A percentile compares a stretch with the other conserved stretches of the same genome.
phyloP scores from a whole-genome alignment of 2,888 invertebrate species.

The Agriopis leucophaearia region DNA sequence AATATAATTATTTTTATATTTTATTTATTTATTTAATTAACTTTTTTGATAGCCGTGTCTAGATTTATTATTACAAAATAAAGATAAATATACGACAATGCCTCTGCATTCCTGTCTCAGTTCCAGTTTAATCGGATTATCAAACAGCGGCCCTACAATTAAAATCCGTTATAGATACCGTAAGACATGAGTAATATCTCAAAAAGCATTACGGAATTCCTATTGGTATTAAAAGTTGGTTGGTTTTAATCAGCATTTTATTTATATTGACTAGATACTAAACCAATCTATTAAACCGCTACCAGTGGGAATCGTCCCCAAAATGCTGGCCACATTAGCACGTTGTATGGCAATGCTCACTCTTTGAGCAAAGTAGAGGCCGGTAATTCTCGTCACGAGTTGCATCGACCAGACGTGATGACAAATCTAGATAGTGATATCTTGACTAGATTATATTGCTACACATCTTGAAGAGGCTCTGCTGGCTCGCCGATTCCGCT shows the following conservation, averaged over 20 bases:
- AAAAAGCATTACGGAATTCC: slow-evolving; percentile 25
- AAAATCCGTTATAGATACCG: slow-evolving; percentile 44
- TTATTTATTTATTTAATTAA: too few species aligned
- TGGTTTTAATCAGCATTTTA: slow-evolving; percentile 15
- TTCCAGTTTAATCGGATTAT: slow-evolving; percentile 30
- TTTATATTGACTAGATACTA: too few species aligned
- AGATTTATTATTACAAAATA: neutral
- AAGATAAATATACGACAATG: slow-evolving; percentile 5
- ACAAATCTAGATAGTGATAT: too few species aligned
- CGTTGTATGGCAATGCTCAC: too few species aligned
- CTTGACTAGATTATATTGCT: too few species aligned
- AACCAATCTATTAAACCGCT: too few species aligned
- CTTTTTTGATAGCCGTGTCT: neutral
- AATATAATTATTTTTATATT: too few species aligned
- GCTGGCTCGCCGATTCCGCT: neutral
- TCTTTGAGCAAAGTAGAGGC: too few species aligned
- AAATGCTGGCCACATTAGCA: too few species aligned
- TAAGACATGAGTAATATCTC: slow-evolving; percentile 21
- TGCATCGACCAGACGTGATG: too few species aligned
- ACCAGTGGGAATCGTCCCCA: too few species aligned
- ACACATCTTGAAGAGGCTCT: neutral
- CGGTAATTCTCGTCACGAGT: too few species aligned
- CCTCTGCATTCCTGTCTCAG: slow-evolving; percentile 25
- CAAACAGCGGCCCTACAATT: slow-evolving; percentile 38
- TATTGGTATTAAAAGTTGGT: slow-evolving; percentile 29